A percentile compares a stretch with the other conserved stretches of the same genome.
phyloP scores from a whole-genome alignment of 2,113 vertebrate species.

The Puntigrus tetrazona region DNA sequence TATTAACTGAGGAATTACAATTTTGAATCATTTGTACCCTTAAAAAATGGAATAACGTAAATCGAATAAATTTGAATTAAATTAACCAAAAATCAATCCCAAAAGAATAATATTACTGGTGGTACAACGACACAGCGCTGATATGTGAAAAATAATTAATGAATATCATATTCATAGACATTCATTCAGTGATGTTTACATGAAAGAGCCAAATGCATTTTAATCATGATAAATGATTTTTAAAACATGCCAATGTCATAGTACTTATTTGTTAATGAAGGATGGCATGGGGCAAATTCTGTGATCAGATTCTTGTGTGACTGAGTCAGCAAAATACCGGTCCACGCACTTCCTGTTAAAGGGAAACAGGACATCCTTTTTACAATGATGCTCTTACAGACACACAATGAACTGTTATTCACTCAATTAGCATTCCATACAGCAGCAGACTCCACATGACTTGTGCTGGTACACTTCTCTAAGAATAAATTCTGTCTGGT shows the following conservation, averaged over 20 bases:
- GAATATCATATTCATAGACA: neutral
- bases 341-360: conserved; percentile 50
- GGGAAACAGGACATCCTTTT: conserved; percentile 32
- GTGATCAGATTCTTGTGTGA: neutral
- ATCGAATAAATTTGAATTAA: neutral
- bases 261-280: neutral
- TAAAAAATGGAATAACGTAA: neutral
- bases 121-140: neutral
- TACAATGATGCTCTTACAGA: conserved; percentile 6
- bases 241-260: neutral
- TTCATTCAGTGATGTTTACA: neutral
- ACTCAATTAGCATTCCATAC: conserved; percentile 16
- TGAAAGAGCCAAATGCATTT: no score
- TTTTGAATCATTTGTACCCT: neutral
- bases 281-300: neutral
- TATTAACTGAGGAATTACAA: neutral
- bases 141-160: neutral
- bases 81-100: neutral
- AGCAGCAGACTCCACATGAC: neutral
- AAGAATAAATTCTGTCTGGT: neutral
- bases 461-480: neutral
- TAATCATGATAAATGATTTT: no score
- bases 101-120: no score
- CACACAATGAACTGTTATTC: conserved; percentile 27
- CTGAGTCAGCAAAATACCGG: conserved; percentile 5